Base-by-base conservation (phyloP, 1,140 invertebrate genomes). In the Eupeodes corollae region DNA sequence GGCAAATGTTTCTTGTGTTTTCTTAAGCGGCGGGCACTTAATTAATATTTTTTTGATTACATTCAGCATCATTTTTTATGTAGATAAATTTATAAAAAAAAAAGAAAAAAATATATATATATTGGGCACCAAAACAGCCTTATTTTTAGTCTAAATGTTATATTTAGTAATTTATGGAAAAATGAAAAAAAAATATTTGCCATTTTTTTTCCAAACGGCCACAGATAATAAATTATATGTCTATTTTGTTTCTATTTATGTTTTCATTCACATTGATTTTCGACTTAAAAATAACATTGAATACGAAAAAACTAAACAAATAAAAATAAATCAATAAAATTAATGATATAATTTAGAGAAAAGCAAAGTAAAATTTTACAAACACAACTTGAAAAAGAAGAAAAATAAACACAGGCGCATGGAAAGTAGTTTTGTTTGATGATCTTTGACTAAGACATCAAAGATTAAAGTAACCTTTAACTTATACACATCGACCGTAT, bases 51-150 rank as follows among this genome's bases (percentile, higher is more conserved):
- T 26, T 26, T n/a, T n/a, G n/a, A n/a, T n/a, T n/a, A n/a, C n/a
- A n/a, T n/a, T n/a, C n/a, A n/a, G n/a, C n/a, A n/a, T n/a, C n/a
- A n/a, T n/a, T n/a, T n/a, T n/a, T n/a, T n/a, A n/a, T n/a, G n/a
- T n/a, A n/a, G n/a, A n/a, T n/a, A n/a, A n/a, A n/a, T n/a, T n/a
- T n/a, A n/a, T n/a, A n/a, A n/a, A n/a, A n/a, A n/a, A n/a, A n/a
- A n/a, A n/a, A n/a, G n/a, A n/a, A n/a, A n/a, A n/a, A n/a, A 26
- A 26, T 26, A 26, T 26, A n/a, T 26, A 26, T 26, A 5, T 3
- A 5, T 39, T 46, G 41, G 79, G 79, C 79, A 81, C 79, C 80
- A 82, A 83, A 82, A 82, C 79, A 77, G 74, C 42, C 48, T 32
- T 35, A 12, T 34, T 40, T 11, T 15, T 72, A 73, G 74, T 73